phyloP scores from a whole-genome alignment of 2,797 vertebrate genomes.

The Xenopus petersii region DNA sequence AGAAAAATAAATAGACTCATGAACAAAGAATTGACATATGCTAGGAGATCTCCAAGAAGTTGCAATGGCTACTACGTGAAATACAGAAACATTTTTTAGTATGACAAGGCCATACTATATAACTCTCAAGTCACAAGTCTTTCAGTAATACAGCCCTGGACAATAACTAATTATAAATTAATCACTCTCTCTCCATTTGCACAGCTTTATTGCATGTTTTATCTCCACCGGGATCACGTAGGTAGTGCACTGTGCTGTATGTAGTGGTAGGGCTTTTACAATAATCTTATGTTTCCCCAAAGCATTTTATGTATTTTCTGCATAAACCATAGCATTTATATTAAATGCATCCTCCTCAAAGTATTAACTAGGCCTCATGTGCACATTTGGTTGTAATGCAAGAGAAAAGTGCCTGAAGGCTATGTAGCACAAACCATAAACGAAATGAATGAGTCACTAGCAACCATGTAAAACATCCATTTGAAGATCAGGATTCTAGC shows the following conservation, averaged over 20 bases:
- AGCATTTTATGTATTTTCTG: constrained; percentile 61
- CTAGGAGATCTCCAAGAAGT: no score
- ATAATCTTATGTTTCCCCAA: constrained; percentile 63
- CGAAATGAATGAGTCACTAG: constrained; percentile 42
- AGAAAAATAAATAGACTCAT: no score
- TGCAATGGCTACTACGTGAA: no score
- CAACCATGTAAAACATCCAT: constrained; percentile 4
- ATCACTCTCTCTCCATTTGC: background rate
- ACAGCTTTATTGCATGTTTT: background rate
- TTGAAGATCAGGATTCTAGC: background rate
- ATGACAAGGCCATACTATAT: no score
- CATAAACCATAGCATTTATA: constrained; percentile 59
- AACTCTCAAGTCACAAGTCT: no score
- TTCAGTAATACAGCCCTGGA: no score
- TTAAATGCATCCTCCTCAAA: constrained; percentile 59
- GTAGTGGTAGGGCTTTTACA: constrained; percentile 60
- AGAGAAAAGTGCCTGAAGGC: constrained; percentile 60
- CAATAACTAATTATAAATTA: no score
- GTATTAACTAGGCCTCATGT: constrained; percentile 52
- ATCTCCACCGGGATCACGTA: constrained; percentile 49
- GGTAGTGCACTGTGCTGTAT: constrained; percentile 46
- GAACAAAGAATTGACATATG: no score
- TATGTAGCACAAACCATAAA: constrained; percentile 43
- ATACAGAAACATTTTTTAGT: no score
- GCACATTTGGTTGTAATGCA: constrained; percentile 48